These are phyloP conservation scores for Thermophis baileyi DNA, from an alignment of 2,113 vertebrate species.

Conservation along the genomic window DNA sequence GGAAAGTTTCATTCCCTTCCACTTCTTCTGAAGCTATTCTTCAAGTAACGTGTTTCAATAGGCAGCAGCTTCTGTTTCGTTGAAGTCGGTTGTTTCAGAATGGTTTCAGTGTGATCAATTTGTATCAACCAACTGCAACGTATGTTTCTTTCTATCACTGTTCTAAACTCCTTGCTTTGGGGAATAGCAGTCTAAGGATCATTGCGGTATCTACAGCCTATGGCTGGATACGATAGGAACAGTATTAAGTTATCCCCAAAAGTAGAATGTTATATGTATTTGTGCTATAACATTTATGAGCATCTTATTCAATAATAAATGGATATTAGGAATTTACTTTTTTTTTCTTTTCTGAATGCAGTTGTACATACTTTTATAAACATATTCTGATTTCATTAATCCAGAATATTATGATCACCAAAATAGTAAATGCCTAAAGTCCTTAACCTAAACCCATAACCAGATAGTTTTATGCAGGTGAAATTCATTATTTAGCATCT, in stretches of 20 bases:
- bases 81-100: background rate
- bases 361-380: background rate
- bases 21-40: background rate
- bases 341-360: background rate
- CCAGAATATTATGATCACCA: background rate
- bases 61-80: background rate
- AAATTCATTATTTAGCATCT: constrained; percentile 22
- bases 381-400: background rate
- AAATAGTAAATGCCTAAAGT: background rate
- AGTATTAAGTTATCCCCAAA: background rate
- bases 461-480: background rate
- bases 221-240: background rate
- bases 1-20: background rate
- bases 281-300: background rate
- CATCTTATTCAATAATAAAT: background rate
- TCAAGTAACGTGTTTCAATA: background rate
- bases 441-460: background rate
- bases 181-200: background rate
- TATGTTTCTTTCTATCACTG: background rate
- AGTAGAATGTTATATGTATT: background rate
- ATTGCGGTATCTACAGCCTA: background rate
- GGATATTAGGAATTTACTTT: background rate
- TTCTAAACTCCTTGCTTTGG: background rate
- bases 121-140: background rate
- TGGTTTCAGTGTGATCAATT: background rate